A percentile compares a stretch with the other conserved stretches of the same genome.
These are phyloP conservation scores for Synanthedon vespiformis DNA, from an alignment of 2,888 invertebrate species.

Conservation along the genomic window DNA sequence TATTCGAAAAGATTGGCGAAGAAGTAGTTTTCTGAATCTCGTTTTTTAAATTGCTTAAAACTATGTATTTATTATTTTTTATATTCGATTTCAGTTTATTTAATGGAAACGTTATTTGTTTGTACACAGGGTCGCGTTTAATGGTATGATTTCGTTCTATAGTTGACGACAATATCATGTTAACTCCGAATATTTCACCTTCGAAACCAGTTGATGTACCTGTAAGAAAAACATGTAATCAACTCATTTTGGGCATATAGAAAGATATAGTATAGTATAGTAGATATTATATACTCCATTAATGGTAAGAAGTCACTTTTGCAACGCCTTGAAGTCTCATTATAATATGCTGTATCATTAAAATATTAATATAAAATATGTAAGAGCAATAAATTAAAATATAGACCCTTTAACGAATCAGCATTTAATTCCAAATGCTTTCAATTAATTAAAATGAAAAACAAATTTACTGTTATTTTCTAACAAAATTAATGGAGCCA, in stretches of 20 bases:
- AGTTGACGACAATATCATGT: conserved; percentile 72
- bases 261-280: too few species aligned
- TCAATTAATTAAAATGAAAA: too few species aligned
- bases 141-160: conserved; percentile 52
- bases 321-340: too few species aligned
- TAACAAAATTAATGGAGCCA: too few species aligned
- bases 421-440: too few species aligned
- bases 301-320: too few species aligned
- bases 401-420: too few species aligned
- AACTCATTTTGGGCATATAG: background rate
- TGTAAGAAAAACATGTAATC: conserved; percentile 17
- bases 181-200: conserved; percentile 76
- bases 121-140: conserved; percentile 27
- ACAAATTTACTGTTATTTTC: too few species aligned
- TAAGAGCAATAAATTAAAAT: too few species aligned
- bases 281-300: too few species aligned
- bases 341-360: too few species aligned
- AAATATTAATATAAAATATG: background rate
- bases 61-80: conserved; percentile 27
- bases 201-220: conserved; percentile 75
- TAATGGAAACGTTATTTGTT: conserved; percentile 32
- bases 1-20: conserved; percentile 11
- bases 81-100: conserved; percentile 32
- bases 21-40: conserved; percentile 28
- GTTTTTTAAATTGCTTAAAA: conserved; percentile 37